A percentile compares a stretch with the other conserved stretches of the same genome.
Conservation (phyloP, 2,888 invertebrate genomes). For the Deilephila elpenor region DNA sequence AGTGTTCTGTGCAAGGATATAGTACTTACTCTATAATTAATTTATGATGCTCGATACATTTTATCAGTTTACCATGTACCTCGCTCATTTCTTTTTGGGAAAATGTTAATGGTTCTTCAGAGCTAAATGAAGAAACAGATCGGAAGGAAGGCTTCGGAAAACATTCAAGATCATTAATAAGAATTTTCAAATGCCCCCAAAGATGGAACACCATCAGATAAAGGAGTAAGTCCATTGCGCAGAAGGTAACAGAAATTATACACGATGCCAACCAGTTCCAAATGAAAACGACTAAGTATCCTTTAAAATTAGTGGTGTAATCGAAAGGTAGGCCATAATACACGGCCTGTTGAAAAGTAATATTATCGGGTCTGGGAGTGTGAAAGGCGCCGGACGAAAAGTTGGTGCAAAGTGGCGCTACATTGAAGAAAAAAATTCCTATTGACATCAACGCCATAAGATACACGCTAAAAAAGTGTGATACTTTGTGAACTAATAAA, state of each 20-base stretch:
- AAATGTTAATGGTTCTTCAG: constrained; percentile 28
- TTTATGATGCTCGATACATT: constrained; percentile 41
- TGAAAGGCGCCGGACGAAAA: constrained; percentile 27
- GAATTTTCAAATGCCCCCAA: constrained; percentile 47
- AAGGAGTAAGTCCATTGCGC: constrained; percentile 39
- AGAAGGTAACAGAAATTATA: constrained; percentile 32
- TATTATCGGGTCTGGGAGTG: constrained; percentile 23
- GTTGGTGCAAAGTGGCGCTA: constrained; percentile 34
- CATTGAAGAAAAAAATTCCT: constrained; percentile 31
- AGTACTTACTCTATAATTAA: constrained; percentile 40
- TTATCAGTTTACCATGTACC: constrained; percentile 32
- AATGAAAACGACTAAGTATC: constrained; percentile 34
- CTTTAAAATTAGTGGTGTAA: constrained; percentile 30
- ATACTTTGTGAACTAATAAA: constrained; percentile 30
- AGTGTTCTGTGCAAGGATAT: not conserved
- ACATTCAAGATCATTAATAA: constrained; percentile 35
- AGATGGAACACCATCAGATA: constrained; percentile 43
- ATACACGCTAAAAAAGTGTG: constrained; percentile 29
- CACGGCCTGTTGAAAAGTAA: constrained; percentile 39
- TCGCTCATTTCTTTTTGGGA: constrained; percentile 35
- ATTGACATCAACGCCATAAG: constrained; percentile 13
- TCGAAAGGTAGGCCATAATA: constrained; percentile 40
- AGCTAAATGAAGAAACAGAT: not conserved
- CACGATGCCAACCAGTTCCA: constrained; percentile 37
- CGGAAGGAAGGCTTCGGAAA: constrained; percentile 38